These are phyloP conservation scores for Neosilurus mollespiculum DNA, from an alignment of 2,797 vertebrate species.

Conservation along the genomic window DNA sequence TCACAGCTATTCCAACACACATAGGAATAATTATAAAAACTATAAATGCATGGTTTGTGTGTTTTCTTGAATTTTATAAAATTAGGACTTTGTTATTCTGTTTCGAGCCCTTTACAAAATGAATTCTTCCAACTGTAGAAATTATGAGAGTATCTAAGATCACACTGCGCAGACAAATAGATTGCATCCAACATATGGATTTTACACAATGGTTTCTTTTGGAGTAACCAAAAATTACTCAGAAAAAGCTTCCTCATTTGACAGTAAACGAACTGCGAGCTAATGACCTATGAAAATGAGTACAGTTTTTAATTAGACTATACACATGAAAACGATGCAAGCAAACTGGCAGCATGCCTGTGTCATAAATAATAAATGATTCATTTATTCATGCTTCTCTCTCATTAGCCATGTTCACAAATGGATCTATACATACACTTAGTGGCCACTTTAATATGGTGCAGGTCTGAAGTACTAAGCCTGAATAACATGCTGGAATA, in stretches of 20 bases:
- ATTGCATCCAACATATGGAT: conserved; percentile 10
- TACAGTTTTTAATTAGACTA: conserved; percentile 42
- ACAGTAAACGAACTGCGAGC: conserved; percentile 35
- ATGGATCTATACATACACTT: conserved; percentile 21
- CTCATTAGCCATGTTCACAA: conserved; percentile 21
- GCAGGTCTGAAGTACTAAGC: conserved; percentile 1
- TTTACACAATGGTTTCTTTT: conserved; percentile 17
- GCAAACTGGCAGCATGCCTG: conserved; percentile 26
- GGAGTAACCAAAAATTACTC: conserved; percentile 29
- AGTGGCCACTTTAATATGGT: conserved; percentile 15
- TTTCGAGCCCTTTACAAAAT: background rate
- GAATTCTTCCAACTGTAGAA: background rate
- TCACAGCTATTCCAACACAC: background rate
- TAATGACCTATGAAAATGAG: conserved; percentile 44
- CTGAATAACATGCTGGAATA: background rate
- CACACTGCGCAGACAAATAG: background rate
- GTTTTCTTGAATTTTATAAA: background rate
- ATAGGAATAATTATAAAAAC: background rate
- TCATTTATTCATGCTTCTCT: conserved; percentile 33
- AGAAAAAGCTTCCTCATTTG: conserved; percentile 38
- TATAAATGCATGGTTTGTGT: background rate
- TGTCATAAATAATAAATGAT: conserved; percentile 42
- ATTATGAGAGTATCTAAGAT: background rate
- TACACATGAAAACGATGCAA: conserved; percentile 29
- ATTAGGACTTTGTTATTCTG: background rate